Evolutionary conservation across 2,888 invertebrate species (phyloP).

Genomic region (Laspeyria flexula): DNA sequence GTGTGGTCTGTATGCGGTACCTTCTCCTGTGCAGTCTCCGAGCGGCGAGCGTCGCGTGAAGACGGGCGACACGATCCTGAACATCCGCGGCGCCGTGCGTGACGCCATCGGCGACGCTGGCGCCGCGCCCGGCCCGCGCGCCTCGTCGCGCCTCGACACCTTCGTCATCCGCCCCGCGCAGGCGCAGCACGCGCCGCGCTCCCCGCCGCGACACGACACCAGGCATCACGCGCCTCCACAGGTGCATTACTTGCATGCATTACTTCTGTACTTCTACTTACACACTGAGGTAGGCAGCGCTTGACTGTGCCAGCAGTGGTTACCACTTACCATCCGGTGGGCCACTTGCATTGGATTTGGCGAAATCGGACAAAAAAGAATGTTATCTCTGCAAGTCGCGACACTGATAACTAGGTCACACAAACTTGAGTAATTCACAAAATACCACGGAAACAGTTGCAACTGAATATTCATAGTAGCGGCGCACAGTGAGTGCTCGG

Average conservation of each 20-base stretch:
- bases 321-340: too few species aligned
- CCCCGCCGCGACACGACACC: conserved; percentile 53
- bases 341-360: too few species aligned
- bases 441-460: not conserved
- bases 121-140: conserved; percentile 72
- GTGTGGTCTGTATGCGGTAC: too few species aligned
- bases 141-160: conserved; percentile 73
- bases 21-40: conserved; percentile 12
- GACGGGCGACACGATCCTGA: conserved; percentile 79
- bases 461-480: conserved; percentile 8
- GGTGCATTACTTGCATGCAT: not conserved
- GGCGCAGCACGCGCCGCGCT: conserved; percentile 42
- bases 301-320: too few species aligned
- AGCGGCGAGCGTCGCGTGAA: conserved; percentile 62
- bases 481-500: not conserved
- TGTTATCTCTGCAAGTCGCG: too few species aligned
- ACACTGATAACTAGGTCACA: not conserved
- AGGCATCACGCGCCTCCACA: conserved; percentile 23
- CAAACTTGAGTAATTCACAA: not conserved
- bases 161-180: conserved; percentile 76
- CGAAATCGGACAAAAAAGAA: too few species aligned
- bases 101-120: conserved; percentile 80
- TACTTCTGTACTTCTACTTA: too few species aligned
- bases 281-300: too few species aligned
- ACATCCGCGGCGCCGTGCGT: conserved; percentile 77